Conservation (phyloP, 92 coral and sea anemone species). For the Porites lobata region DNA sequence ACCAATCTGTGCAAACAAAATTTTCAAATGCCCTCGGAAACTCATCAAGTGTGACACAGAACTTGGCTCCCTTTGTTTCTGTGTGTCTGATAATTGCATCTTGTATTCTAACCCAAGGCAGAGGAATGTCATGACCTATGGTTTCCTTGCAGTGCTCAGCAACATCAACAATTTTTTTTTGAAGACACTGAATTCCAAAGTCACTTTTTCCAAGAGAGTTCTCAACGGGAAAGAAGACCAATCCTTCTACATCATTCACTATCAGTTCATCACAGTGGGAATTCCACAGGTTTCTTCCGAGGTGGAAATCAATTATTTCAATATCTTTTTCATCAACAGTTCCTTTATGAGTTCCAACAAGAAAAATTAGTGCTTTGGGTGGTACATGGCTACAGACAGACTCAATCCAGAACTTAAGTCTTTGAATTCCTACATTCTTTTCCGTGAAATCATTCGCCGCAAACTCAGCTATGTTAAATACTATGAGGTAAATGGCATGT, state of each 20-base stretch:
- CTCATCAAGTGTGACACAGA: constrained; percentile 54
- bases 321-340: background rate
- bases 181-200: constrained; percentile 43
- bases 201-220: constrained; percentile 40
- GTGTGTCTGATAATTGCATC: constrained; percentile 53
- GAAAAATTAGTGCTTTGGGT: constrained; percentile 42
- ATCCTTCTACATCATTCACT: constrained; percentile 22
- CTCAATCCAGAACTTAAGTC: constrained; percentile 69
- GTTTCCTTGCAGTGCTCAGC: constrained; percentile 37
- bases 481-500: constrained; percentile 53
- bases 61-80: background rate
- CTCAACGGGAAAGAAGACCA: constrained; percentile 72
- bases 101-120: constrained; percentile 67
- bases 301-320: constrained; percentile 8
- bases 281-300: constrained; percentile 50
- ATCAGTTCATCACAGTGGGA: constrained; percentile 45
- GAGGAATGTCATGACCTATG: constrained; percentile 38
- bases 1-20: background rate
- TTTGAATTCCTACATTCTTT: background rate
- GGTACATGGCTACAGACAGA: constrained; percentile 61
- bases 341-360: constrained; percentile 76
- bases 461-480: constrained; percentile 33
- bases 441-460: constrained; percentile 11
- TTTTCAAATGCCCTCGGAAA: background rate
- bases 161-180: constrained; percentile 20